phyloP scores from a whole-genome alignment of 2,888 invertebrate species.

The Tachina grossa region DNA sequence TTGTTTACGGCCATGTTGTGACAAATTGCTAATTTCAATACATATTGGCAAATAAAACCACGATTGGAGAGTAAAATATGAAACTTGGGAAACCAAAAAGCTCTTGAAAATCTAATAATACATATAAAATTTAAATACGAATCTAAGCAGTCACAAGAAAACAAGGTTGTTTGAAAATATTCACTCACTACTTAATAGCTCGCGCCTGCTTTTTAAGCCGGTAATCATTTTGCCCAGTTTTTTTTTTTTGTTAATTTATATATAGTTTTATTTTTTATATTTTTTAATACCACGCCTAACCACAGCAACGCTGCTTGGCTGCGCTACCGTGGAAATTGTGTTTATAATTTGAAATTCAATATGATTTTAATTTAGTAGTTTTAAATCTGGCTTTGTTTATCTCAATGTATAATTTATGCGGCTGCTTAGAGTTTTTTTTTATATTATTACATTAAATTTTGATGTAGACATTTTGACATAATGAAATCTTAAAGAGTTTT shows the following conservation, averaged over 20 bases:
- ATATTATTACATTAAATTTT: slow-evolving; percentile 62
- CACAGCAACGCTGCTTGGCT: slow-evolving; percentile 8
- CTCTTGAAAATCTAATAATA: slow-evolving; percentile 48
- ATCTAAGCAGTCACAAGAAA: background rate
- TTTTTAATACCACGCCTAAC: slow-evolving; percentile 57
- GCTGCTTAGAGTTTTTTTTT: slow-evolving; percentile 57
- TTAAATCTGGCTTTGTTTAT: slow-evolving; percentile 40
- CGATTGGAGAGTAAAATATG: slow-evolving; percentile 3
- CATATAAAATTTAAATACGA: slow-evolving; percentile 14
- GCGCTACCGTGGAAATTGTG: slow-evolving; percentile 47
- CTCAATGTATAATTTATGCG: slow-evolving; percentile 56
- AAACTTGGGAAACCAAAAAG: slow-evolving; percentile 8
- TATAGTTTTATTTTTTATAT: slow-evolving; percentile 7
- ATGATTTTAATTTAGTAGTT: slow-evolving; percentile 44
- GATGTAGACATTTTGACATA: slow-evolving; percentile 69
- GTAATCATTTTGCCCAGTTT: slow-evolving; percentile 43
- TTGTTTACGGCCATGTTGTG: slow-evolving; percentile 62
- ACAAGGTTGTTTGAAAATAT: slow-evolving; percentile 48
- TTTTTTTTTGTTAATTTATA: background rate
- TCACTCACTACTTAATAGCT: slow-evolving; percentile 12
- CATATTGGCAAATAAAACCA: slow-evolving; percentile 35
- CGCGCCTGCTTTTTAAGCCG: slow-evolving; percentile 45
- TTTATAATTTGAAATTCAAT: slow-evolving; percentile 64
- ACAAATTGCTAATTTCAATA: slow-evolving; percentile 68
- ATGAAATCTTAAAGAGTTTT: slow-evolving; percentile 60